Base-by-base conservation (phyloP, 2,797 vertebrate species). In the Sebastes cheni region DNA sequence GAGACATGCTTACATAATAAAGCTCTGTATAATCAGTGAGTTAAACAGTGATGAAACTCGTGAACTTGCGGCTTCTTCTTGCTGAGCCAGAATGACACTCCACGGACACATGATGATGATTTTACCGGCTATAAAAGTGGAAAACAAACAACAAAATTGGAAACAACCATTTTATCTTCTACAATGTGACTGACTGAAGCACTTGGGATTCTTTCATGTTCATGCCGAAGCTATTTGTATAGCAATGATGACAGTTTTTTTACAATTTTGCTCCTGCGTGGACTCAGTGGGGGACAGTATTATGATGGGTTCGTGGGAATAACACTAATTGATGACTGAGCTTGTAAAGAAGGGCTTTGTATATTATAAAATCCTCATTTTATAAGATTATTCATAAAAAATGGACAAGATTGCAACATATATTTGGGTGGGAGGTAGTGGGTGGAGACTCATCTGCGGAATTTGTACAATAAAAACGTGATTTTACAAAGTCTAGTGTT, bases 311-410 rank as follows among this genome's bases (percentile, higher is more conserved):
- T 52, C 20, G 2, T 52, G 60, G 68, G 56, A 80, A 71, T 56
- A 70, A 88, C 58, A 78, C 22, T 59, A 72, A 70, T 42, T 84
- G 76, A 87, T 3, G 68, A 67, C 67, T 79, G 75, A 69, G 66
- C 89, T 87, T 91, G 72, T 81, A 75, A 81, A 85, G 92, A 96
- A 97, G 95, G 96, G 95, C 95, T 97, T 97, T 96, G 91, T 96
- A 95, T 93, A 94, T 94, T 76, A 85, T 90, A 75, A 93, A 91
- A 93, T 91, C 88, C 93, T 93, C 95, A 75, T 91, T 94, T 95
- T 93, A 88, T 93, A 94, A 87, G 84, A 85, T 80, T 93, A 96
- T 95, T 92, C 92, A 89, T 95, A 36, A 91, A 18, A 92, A 94
- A 93, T 92, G 90, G 82, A 66, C 77, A 83, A 59, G 58, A 58